Evolutionary conservation across 2,113 vertebrate species (phyloP), one percentile per base, ranked within the genome.

Genomic region (Spea bombifrons): DNA sequence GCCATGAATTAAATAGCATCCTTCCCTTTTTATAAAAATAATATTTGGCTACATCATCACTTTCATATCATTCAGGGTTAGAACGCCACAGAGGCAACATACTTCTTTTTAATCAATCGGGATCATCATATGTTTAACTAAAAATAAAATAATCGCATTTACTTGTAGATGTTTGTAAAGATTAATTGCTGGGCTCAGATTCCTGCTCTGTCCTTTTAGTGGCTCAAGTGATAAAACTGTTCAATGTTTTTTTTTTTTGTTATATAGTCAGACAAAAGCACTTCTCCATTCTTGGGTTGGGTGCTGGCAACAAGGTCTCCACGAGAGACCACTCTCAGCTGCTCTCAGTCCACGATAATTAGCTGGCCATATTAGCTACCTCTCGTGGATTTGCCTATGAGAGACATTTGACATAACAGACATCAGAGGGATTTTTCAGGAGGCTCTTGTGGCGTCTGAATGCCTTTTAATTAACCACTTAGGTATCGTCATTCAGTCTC

Each of bases 381-480:
- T 95, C 94, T 94, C 87, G 91, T 94, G 92, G 94, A 91, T 97
- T 91, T 93, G 93, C 95, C 95, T 94, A 93, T 89, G 94, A 98
- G 96, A 98, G 96, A 96, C 97, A 96, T 96, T 97, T 98, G 96
- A 98, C 97, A 98, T 91, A 86, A 93, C 92, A 96, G 94, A 98
- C 97, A 97, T 99, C 96, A 98, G 94, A 99, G 94, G 93, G 95
- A 91, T 94, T 96, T 96, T 96, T 94, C 94, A 94, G 94, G 94
- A 97, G 94, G 88, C 95, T 96, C 96, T 97, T 90, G 90, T 93
- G 92, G 95, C 89, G 91, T 93, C 94, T 93, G 95, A 96, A 95
- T 94, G 95, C 94, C 96, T 96, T 95, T 96, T 99, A 98, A 98
- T 98, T 98, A 98, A 98, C 94, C 97, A 98, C 96, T 98, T 97